Base-by-base conservation (phyloP, 2,113 vertebrate genomes). In the Cettia cetti region DNA sequence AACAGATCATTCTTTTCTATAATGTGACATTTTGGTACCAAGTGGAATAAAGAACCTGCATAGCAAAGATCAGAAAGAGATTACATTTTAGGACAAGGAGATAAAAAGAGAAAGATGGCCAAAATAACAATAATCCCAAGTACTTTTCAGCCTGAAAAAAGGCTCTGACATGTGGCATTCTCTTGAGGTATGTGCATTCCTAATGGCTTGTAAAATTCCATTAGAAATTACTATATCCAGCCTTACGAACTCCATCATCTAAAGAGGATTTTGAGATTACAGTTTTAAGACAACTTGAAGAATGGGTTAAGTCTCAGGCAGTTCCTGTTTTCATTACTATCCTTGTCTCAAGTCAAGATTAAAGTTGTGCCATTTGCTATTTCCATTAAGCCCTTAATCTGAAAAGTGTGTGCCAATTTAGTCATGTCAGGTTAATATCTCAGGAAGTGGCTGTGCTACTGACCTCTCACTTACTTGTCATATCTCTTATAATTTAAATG, bases 191-290 rank as follows among this genome's bases (percentile, higher is more conserved):
- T 63, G 37, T 50, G 68, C 35, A 42, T 92, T 86, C 77, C 54
- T 93, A 94, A 92, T 90, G 79, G 76, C 14, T 89, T 92, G 81
- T 65, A 96, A 94, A 95, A 97, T 81, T 37, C 71, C 71, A 52
- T 86, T 89, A 92, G 64, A 95, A 95, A 91, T 95, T 35, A 49
- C 89, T 96, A 45, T 86, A 94, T 94, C 79, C 65, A 93, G 49
- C 30, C 50, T 95, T 82, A 65, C 3, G 28, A 79, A 72, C 56
- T 83, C 84, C 76, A 82, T 91, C 79, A 79, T 76, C 71, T 89
- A 92, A 97, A 96, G 92, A 93, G 89, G 95, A 95, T 97, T 97
- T 93, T 82, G 89, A 89, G 95, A 94, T 97, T 97, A 96, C 56
- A 53, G 26, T 78, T 94, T 87, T 95, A 95, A 96, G 69, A 92